A percentile compares a stretch with the other conserved stretches of the same genome.
Conservation (phyloP, 2,888 invertebrate species). For the Acholoe squamosa region DNA sequence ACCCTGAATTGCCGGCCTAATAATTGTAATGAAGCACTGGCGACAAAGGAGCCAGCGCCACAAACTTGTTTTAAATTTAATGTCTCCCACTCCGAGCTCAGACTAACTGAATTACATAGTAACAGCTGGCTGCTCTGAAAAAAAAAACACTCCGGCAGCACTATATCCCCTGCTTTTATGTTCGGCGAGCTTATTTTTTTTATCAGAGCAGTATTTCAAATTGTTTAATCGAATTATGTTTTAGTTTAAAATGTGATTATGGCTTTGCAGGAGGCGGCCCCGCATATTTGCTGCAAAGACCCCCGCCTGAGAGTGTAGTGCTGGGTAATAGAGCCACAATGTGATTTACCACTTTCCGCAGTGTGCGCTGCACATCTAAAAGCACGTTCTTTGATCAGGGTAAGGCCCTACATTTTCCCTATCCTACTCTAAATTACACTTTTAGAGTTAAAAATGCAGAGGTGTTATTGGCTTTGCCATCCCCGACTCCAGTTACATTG, state of each 20-base stretch:
- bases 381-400: neutral
- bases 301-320: neutral
- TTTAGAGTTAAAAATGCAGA: neutral
- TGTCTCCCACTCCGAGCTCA: neutral
- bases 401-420: neutral
- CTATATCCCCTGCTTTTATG: slow-evolving; percentile 37
- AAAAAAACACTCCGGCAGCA: neutral
- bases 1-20: neutral
- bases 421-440: slow-evolving; percentile 17
- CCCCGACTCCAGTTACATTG: neutral
- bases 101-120: slow-evolving; percentile 33
- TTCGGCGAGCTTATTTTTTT: neutral
- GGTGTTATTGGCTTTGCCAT: slow-evolving; percentile 7
- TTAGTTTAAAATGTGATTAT: slow-evolving; percentile 49
- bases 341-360: neutral
- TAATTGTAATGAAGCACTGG: slow-evolving; percentile 29
- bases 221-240: slow-evolving; percentile 60
- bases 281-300: neutral
- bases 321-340: neutral
- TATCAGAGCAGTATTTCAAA: slow-evolving; percentile 32
- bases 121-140: neutral
- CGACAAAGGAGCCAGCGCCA: neutral
- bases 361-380: neutral
- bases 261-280: neutral
- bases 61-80: slow-evolving; percentile 50